Base-by-base conservation (phyloP, 2,888 invertebrate species). In the Leptinotarsa rubiginosa region DNA sequence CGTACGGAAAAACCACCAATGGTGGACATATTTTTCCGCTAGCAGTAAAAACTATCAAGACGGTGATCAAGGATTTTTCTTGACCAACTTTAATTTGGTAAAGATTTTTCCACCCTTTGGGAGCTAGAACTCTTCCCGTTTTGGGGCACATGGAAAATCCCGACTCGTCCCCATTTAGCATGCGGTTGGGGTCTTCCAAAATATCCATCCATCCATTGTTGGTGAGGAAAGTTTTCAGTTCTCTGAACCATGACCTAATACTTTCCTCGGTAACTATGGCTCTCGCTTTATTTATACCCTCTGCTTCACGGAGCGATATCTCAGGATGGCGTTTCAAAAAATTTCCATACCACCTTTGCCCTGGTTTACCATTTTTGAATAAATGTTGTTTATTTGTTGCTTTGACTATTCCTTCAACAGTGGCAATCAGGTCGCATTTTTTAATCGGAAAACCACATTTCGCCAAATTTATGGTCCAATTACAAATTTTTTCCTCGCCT, bases 151-250 rank as follows among this genome's bases (percentile, higher is more conserved):
- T 74, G 67, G 78, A 78, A 74, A 86, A 86, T 67, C 82, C 81
- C 10, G 83, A 81, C 75, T 85, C 86, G 71, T 85, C 84, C 16
- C 82, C 83, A 75, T 85, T 84, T 5, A 84, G 81, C 47, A 84
- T 82, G 66, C 82, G 75, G 72, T 70, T 69, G 4, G 82, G 81
- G 64, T 81, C 74, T 49, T 74, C 75, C 16, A 82, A 78, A 47
- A 70, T 47, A 47, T 62, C 70, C 62, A 25, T 31, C 20, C 16
- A 47, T 25, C 62, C 62, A 25, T 47, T 47, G n/a, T 70, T n/a
- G 25, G 16, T 62, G 18, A 70, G 47, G 62, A 47, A 70, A 22
- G 18, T 62, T 70, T 70, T 70, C 41, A 70, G 31, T 62, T 59
- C 47, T n/a, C 64, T 18, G 50, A 70, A 70, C 70, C 70, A 70